Base-by-base conservation (phyloP, 53 echinoderm and acorn worm species). In the Paelopatides confundens region DNA sequence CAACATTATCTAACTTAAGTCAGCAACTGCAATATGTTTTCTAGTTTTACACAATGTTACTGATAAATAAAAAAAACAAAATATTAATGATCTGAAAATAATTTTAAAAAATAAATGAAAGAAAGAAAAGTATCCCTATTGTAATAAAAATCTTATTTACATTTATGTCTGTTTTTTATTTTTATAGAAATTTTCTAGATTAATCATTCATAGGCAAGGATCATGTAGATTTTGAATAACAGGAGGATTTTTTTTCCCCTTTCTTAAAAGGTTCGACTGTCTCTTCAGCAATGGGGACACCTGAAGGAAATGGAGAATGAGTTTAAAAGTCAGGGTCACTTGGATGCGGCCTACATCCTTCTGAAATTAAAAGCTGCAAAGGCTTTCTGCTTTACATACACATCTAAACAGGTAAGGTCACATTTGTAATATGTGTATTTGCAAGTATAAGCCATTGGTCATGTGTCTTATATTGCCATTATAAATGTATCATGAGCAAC, bases 261-360 rank as follows among this genome's bases (percentile, higher is more conserved):
- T 47, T 8, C 69, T n/a, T n/a, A n/a, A 32, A 35, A 96, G 97
- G 89, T 96, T 31, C 92, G 95, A 1, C 87, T 96, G 12, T 69
- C 90, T 34, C 48, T 89, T 9, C 71, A 93, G 13, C 88, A 91
- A 18, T 96, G 95, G 93, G 31, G 82, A 81, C 46, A 82, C 14
- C 62, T 90, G 31, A 65, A 81, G 58, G 63, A 50, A 2, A 77
- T 96, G 24, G 64, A 89, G 21, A 83, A 88, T 37, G 93, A 88
- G n/a, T 68, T 96, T 2, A 53, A 94, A 51, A 53, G 85, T 7
- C 95, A 95, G 65, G 93, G 90, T 15, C 97, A 96, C 36, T 87
- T 95, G 1, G 97, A 96, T 76, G 90, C 95, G 11, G 66, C 78
- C 76, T 96, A 96, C 77, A 74, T 96, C 64, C 93, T 95, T 30